Percentiles rank a stretch among this genome's conserved stretches.
Conservation (phyloP, 1,140 invertebrate species). For the Magallana ariakensis region DNA sequence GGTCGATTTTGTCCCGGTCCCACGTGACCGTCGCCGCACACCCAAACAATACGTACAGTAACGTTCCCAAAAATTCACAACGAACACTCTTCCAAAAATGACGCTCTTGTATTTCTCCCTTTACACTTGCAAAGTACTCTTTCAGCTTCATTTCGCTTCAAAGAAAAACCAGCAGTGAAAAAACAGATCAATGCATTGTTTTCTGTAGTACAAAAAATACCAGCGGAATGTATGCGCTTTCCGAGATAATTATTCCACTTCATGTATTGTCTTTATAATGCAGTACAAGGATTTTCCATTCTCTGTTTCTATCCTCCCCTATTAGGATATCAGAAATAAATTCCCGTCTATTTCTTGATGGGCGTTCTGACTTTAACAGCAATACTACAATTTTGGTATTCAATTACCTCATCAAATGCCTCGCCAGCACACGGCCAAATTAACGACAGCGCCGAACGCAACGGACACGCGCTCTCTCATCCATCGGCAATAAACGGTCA, state of each 20-base stretch:
- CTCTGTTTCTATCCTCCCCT: neutral
- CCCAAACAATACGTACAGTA: slow-evolving; percentile 69
- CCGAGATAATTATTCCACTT: neutral
- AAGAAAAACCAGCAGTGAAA: slow-evolving; percentile 60
- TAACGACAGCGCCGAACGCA: neutral
- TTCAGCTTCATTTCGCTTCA: slow-evolving; percentile 42
- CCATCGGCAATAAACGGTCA: slow-evolving; percentile 20
- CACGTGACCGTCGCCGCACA: slow-evolving; percentile 61
- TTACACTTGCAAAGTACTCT: slow-evolving; percentile 51
- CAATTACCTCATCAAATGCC: slow-evolving; percentile 25
- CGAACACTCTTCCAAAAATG: slow-evolving; percentile 69
- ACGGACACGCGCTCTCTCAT: neutral
- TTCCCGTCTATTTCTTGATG: neutral
- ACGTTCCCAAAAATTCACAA: slow-evolving; percentile 68
- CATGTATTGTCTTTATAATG: neutral
- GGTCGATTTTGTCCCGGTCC: slow-evolving; percentile 39
- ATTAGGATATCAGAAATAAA: neutral
- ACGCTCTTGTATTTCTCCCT: slow-evolving; percentile 50
- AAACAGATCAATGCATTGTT: slow-evolving; percentile 32
- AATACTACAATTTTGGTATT: slow-evolving; percentile 27
- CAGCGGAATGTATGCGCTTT: too few species aligned
- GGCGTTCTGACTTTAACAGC: neutral
- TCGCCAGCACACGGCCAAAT: neutral
- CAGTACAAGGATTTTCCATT: neutral
- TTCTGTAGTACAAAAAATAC: too few species aligned